phyloP scores from a whole-genome alignment of 1,140 invertebrate genomes.

The Elymnias hypermnestra region DNA sequence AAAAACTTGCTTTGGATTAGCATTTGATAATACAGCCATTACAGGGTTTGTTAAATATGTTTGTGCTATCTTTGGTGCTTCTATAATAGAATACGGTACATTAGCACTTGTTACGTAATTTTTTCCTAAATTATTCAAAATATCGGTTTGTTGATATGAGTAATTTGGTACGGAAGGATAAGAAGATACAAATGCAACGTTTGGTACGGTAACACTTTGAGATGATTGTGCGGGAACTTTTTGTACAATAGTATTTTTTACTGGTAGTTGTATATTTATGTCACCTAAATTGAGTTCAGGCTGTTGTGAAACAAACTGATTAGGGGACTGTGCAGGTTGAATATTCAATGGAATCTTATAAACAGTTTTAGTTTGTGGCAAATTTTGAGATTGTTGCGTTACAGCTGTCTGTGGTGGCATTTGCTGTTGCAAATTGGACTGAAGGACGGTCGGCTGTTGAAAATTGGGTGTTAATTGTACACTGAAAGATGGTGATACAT shows the following conservation, averaged over 20 bases:
- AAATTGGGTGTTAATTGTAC: constrained; percentile 12
- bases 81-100: constrained; percentile 4
- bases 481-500: constrained; percentile 10
- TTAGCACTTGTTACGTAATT: constrained; percentile 5
- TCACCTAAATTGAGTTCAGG: background rate
- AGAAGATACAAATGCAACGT: constrained; percentile 5
- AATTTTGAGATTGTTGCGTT: constrained; percentile 8
- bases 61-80: constrained; percentile 5
- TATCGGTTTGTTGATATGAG: constrained; percentile 3
- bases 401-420: background rate
- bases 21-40: constrained; percentile 10
- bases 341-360: background rate
- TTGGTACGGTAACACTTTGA: constrained; percentile 6
- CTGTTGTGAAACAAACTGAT: background rate
- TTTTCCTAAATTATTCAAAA: constrained; percentile 2
- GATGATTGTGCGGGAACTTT: constrained; percentile 7
- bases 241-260: constrained; percentile 3
- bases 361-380: background rate
- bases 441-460: constrained; percentile 12
- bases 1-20: constrained; percentile 7
- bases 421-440: constrained; percentile 6
- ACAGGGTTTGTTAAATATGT: background rate
- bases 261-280: constrained; percentile 8
- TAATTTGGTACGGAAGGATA: constrained; percentile 12
- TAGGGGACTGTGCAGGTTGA: background rate